These are phyloP conservation scores for Rhagium mordax DNA, from an alignment of 2,888 invertebrate genomes.

Conservation along the genomic window DNA sequence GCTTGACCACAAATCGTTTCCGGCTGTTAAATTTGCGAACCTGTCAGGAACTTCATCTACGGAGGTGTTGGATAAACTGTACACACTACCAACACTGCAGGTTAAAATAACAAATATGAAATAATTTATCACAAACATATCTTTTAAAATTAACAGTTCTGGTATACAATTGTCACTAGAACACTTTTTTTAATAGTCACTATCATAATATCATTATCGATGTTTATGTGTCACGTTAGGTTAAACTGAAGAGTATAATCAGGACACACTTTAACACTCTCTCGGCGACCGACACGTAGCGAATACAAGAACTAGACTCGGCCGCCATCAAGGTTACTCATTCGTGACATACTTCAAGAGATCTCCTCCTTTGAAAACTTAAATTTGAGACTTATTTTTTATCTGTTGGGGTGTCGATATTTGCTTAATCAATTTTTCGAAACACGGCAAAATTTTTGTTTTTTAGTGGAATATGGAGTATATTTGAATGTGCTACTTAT, in stretches of 20 bases:
- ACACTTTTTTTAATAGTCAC: not conserved
- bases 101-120: conserved; percentile 43
- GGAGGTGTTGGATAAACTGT: conserved; percentile 61
- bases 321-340: conserved; percentile 63
- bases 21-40: conserved; percentile 64
- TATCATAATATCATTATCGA: not conserved
- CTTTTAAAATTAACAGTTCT: conserved; percentile 19
- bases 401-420: not conserved
- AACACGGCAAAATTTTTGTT: not conserved
- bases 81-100: conserved; percentile 44
- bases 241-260: conserved; percentile 53
- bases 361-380: not conserved
- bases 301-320: conserved; percentile 60
- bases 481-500: not conserved
- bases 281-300: conserved; percentile 61
- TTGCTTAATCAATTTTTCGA: not conserved
- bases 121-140: conserved; percentile 46
- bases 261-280: conserved; percentile 64
- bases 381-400: not conserved
- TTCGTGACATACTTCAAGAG: conserved; percentile 65
- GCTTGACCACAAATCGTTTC: conserved; percentile 82
- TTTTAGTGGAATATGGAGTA: not conserved
- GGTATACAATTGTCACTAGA: not conserved
- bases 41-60: conserved; percentile 62
- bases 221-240: not conserved